A percentile compares a stretch with the other conserved stretches of the same genome.
Evolutionary conservation across 1,140 invertebrate genomes (phyloP).

Genomic region (Brachionus manjavacas): DNA sequence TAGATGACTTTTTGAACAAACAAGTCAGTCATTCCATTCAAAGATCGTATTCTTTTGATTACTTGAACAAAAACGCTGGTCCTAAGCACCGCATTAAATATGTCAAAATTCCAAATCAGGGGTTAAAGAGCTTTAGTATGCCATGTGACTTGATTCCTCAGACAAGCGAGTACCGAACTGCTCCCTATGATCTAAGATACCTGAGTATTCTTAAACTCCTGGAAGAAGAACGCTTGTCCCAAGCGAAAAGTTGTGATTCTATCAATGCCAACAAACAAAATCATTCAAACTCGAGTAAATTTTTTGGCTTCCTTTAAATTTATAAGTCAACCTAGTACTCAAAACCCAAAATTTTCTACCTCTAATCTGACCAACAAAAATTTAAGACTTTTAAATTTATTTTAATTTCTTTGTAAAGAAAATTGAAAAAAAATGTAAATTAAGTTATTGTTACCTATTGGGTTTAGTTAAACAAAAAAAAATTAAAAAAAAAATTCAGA

Average conservation of each 20-base stretch:
- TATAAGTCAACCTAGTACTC: too few species aligned
- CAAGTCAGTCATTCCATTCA: not conserved
- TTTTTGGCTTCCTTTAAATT: not conserved
- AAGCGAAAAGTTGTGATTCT: not conserved
- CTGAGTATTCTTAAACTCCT: slow-evolving; percentile 30
- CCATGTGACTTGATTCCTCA: not conserved
- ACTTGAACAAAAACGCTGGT: slow-evolving; percentile 22
- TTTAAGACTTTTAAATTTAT: too few species aligned
- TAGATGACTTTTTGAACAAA: slow-evolving; percentile 42
- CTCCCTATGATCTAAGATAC: slow-evolving; percentile 30
- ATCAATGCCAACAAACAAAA: not conserved
- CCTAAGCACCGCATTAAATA: slow-evolving; percentile 16
- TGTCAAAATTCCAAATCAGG: slow-evolving; percentile 20
- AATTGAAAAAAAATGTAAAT: too few species aligned
- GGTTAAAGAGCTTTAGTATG: not conserved
- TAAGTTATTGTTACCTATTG: too few species aligned
- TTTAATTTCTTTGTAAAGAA: too few species aligned
- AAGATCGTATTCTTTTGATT: slow-evolving; percentile 33
- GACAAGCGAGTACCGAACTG: not conserved
- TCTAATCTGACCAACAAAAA: too few species aligned
- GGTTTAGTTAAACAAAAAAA: too few species aligned
- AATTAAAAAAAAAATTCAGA: too few species aligned
- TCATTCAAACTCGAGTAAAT: not conserved
- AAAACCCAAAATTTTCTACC: too few species aligned
- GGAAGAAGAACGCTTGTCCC: slow-evolving; percentile 3